These are phyloP conservation scores for Drosophila triauraria DNA, from an alignment of 1,140 invertebrate species.

Conservation along the genomic window DNA sequence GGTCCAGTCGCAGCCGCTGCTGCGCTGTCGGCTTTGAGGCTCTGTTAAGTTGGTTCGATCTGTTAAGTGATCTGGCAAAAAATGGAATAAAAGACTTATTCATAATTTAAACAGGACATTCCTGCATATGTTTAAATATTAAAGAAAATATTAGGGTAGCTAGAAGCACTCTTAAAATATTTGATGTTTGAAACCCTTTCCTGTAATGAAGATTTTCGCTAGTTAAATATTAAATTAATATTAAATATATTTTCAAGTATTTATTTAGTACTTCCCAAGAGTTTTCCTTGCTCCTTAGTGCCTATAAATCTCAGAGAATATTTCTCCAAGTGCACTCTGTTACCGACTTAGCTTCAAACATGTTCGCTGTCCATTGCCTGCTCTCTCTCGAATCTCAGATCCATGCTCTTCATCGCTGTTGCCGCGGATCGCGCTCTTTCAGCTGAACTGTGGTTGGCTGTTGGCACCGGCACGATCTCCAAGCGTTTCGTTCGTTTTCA, in stretches of 20 bases:
- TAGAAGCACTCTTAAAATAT: too few species aligned
- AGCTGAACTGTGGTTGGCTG: conserved; percentile 76
- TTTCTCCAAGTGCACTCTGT: conserved; percentile 31
- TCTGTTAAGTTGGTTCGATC: conserved; percentile 32
- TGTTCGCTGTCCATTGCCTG: conserved; percentile 29
- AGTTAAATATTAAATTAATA: neutral
- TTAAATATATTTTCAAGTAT: too few species aligned
- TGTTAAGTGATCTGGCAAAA: conserved; percentile 4
- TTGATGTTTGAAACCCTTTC: too few species aligned
- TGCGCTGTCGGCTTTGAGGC: conserved; percentile 2
- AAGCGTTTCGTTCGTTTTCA: conserved; percentile 75
- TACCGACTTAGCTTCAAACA: conserved; percentile 37
- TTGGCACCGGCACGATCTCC: conserved; percentile 64
- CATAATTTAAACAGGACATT: neutral
- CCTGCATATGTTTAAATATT: neutral
- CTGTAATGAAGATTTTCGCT: neutral
- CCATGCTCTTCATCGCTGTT: conserved; percentile 14
- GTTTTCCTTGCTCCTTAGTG: too few species aligned
- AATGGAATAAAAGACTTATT: neutral
- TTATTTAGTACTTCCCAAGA: neutral
- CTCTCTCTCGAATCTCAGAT: neutral
- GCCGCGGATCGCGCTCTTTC: neutral
- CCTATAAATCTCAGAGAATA: neutral
- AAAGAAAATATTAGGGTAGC: neutral
- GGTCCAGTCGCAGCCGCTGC: neutral